Evolutionary conservation across 2,888 invertebrate species (phyloP).

Genomic region (Apamea monoglypha): DNA sequence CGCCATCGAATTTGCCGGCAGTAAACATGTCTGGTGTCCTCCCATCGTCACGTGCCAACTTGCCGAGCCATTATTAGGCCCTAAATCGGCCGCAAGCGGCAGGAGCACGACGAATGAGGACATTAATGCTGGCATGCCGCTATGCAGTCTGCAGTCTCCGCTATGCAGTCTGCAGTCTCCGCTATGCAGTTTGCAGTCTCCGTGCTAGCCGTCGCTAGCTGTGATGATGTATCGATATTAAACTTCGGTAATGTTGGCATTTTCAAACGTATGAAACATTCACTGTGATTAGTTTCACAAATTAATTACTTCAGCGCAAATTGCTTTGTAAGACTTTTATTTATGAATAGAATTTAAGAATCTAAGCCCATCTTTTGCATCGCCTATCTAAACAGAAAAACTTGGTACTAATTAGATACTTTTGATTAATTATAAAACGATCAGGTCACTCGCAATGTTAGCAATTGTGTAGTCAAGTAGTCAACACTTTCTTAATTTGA

Average conservation of each 20-base stretch:
- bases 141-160: conserved; percentile 9
- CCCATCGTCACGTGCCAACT: conserved; percentile 6
- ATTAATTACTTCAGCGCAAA: conserved; percentile 5
- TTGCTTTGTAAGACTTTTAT: neutral
- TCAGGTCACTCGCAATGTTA: neutral
- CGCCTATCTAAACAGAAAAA: neutral
- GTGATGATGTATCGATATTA: conserved; percentile 19
- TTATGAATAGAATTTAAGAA: neutral
- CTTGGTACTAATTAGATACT: neutral
- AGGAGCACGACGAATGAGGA: conserved; percentile 28
- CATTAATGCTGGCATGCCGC: conserved; percentile 24
- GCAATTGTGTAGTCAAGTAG: neutral
- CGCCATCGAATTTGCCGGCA: conserved; percentile 14
- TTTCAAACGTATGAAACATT: neutral
- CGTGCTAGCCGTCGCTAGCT: neutral
- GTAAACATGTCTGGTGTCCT: conserved; percentile 21
- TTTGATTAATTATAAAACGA: neutral
- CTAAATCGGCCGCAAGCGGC: neutral
- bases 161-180: conserved; percentile 15
- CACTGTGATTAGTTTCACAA: neutral
- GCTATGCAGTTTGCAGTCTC: conserved; percentile 17
- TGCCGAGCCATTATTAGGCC: conserved; percentile 9
- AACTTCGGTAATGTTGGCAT: conserved; percentile 1
- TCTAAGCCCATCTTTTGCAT: neutral
- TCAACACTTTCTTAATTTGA: conserved; percentile 46